Conservation (phyloP, 2,797 vertebrate species). For the Sciurus vulgaris region DNA sequence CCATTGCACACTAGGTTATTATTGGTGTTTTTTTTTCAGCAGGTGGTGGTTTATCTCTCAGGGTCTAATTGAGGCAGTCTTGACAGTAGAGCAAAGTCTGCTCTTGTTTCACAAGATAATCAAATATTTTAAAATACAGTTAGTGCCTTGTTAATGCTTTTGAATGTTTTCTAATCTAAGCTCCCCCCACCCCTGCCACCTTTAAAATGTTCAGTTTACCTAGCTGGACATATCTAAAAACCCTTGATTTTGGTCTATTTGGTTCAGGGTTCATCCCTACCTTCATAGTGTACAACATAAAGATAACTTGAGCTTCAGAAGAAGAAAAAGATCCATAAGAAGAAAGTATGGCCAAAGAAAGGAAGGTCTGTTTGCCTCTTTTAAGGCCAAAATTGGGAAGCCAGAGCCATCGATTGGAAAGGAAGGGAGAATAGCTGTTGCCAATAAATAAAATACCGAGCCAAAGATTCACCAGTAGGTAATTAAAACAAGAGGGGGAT, state of each 20-base stretch:
- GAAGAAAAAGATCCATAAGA: slow-evolving; percentile 51
- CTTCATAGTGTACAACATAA: neutral
- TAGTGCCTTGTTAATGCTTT: slow-evolving; percentile 32
- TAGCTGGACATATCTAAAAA: slow-evolving; percentile 53
- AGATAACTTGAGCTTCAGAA: neutral
- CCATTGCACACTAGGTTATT: neutral
- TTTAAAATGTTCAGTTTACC: slow-evolving; percentile 8
- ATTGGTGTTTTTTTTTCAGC: neutral
- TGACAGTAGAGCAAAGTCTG: neutral
- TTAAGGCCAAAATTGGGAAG: slow-evolving; percentile 76
- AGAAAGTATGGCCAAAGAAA: slow-evolving; percentile 46
- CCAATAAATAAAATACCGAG: slow-evolving; percentile 67
- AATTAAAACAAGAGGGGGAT: slow-evolving; percentile 60
- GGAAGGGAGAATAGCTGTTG: slow-evolving; percentile 72
- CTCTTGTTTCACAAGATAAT: slow-evolving; percentile 42
- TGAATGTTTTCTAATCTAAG: slow-evolving; percentile 47
- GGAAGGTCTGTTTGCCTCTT: slow-evolving; percentile 78
- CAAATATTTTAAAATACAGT: slow-evolving; percentile 47
- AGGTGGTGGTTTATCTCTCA: neutral
- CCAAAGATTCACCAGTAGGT: slow-evolving; percentile 54
- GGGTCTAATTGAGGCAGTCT: neutral
- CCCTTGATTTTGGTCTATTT: slow-evolving; percentile 39
- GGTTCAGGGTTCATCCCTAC: slow-evolving; percentile 22
- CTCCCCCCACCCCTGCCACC: neutral
- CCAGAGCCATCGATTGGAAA: slow-evolving; percentile 81